These are phyloP conservation scores for Sebastes steindachneri DNA, from an alignment of 2,797 vertebrate genomes.

Conservation along the genomic window DNA sequence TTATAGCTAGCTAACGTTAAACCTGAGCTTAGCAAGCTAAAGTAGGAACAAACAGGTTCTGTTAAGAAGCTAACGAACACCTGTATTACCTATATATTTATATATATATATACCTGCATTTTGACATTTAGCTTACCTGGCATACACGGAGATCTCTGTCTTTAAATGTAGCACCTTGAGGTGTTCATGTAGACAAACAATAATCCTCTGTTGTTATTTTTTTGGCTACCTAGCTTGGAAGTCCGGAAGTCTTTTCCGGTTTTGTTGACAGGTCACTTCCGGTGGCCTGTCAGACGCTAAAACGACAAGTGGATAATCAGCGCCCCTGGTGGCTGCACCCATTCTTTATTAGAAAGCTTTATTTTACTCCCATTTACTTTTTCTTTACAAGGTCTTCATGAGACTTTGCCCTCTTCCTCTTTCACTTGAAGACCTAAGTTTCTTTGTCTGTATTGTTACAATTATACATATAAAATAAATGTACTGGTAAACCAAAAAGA, in stretches of 20 bases:
- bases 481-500: background rate
- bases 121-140: slow-evolving; percentile 43
- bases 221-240: background rate
- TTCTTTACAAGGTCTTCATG: background rate
- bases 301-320: background rate
- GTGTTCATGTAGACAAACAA: slow-evolving; percentile 20
- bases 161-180: background rate
- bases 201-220: slow-evolving; percentile 36
- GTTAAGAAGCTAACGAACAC: background rate
- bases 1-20: background rate
- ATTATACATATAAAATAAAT: background rate
- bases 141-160: slow-evolving; percentile 15
- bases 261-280: slow-evolving; percentile 64
- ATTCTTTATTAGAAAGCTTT: background rate
- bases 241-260: slow-evolving; percentile 12
- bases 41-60: background rate
- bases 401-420: background rate
- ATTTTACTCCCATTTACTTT: background rate
- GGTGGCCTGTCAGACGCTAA: background rate
- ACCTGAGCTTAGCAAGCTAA: slow-evolving; percentile 1
- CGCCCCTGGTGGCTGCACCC: slow-evolving; percentile 24
- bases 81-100: background rate
- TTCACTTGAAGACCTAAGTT: background rate
- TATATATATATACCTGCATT: fast-evolving
- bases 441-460: background rate